Conservation (phyloP, 1,140 invertebrate species). For the Penaeus indicus region DNA sequence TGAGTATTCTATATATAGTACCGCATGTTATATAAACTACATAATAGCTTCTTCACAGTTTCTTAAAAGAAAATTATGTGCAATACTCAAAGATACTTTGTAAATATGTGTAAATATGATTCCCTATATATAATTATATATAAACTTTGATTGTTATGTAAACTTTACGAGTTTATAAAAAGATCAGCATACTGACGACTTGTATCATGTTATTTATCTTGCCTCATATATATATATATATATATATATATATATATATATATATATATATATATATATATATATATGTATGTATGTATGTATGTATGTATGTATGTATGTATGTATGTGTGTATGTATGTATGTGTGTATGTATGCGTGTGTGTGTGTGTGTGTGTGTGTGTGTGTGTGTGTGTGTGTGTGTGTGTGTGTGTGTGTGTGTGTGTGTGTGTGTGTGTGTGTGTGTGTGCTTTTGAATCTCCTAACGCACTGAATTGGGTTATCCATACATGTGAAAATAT, state of each 20-base stretch:
- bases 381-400: too few relatives aligned
- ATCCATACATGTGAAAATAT: too few relatives aligned
- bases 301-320: background rate
- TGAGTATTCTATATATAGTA: too few relatives aligned
- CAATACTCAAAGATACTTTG: background rate
- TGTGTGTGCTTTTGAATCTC: too few relatives aligned
- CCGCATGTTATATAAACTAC: too few relatives aligned
- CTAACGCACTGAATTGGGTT: too few relatives aligned
- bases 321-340: background rate
- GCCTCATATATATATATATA: conserved; percentile 13
- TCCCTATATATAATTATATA: conserved; percentile 8
- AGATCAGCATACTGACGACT: too few relatives aligned
- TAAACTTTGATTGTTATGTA: conserved; percentile 27
- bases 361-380: too few relatives aligned
- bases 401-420: too few relatives aligned
- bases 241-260: conserved; percentile 21
- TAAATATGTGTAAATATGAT: conserved; percentile 11
- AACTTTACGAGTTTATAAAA: conserved; percentile 25
- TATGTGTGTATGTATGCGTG: background rate
- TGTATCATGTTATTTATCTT: background rate
- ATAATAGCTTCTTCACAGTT: too few relatives aligned
- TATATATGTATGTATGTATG: background rate
- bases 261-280: conserved; percentile 20
- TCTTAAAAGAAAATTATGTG: background rate
- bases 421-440: too few relatives aligned